Evolutionary conservation across 2,797 vertebrate species (phyloP), one percentile per base, ranked within the genome.

Genomic region (Acipenser ruthenus): DNA sequence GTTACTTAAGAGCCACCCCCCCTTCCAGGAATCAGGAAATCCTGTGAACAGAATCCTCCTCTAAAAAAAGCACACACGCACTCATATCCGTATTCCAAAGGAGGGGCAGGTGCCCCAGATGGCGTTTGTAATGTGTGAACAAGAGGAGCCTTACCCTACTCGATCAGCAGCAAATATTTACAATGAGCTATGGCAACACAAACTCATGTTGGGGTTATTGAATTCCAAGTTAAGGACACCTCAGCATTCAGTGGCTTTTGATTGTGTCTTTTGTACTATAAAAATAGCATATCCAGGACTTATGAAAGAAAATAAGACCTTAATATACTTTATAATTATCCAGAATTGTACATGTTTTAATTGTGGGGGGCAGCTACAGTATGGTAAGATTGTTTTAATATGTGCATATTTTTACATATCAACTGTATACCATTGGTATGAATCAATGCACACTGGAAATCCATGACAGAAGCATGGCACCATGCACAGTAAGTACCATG

Each of bases 141-240:
- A 77, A 84, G 81, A 81, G 77, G n/a, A 73, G 75, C 71, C 65
- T 76, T 74, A 72, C 62, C 67, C 78, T 78, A 68, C 66, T 79
- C 84, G 77, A 75, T 6, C 37, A 9, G 71, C 52, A 66, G 71
- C 78, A 88, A 91, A 90, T 91, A 91, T 91, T 91, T 82, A 87
- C 82, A 48, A 0, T 64, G 65, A 10, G 60, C 78, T 74, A 68
- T 70, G 70, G 77, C 68, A 79, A 80, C 68, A 78, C 12, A 62
- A 8, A 48, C 7, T 8, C 8, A 11, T 12, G 65, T 37, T 23
- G 13, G 65, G 5, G 37, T 37, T 37, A 47, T 2, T 62, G 50
- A 10, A 18, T 10, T 1, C 12, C 48, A 18, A 6, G n/a, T 63
- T 79, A 78, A 83, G 83, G 84, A 85, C 88, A 88, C 80, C 80